Base-by-base conservation (phyloP, 2,888 invertebrate genomes). In the Sarcophaga caerulescens region DNA sequence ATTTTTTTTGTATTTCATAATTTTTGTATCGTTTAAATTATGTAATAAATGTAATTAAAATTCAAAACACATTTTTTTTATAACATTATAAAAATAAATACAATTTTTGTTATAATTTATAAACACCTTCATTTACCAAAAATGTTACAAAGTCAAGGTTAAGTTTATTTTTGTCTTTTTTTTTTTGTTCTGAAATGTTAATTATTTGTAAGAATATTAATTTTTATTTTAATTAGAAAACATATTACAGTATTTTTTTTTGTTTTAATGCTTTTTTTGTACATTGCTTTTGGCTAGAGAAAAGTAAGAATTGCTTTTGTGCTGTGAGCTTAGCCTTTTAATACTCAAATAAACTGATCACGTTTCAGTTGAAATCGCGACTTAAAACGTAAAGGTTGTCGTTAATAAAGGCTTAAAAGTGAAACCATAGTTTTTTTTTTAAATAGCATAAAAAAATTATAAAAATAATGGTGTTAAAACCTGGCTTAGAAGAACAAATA, bases 401-500 rank as follows among this genome's bases (percentile, higher is more conserved):
- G 79, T 12, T n/a, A 23, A 63, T 65, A 25, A 79, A 57, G n/a
- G 5, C 14, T 52, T 52, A 17, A 12, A 52, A 52, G 12, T 52
- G 1, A 17, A 12, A 52, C 0, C 17, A 14, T 52, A 52, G 17
- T 17, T 4, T 17, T 52, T 5, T 11, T 1, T 4, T 52, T 14
- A 17, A 14, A 14, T 14, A 12, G 4, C 4, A 14, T 52, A 52
- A 52, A 52, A 52, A 52, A 3, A 17, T 52, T 52, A 10, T 52
- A 17, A 14, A 52, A 74, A 77, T 69, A 60, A 88, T 88, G 88
- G 81, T 85, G 65, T 79, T 84, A 52, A 87, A 85, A 59, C 63
- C 85, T 76, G 87, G 88, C 23, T 66, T 89, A 87, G 89, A 88
- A 4, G 85, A 88, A 69, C 88, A 89, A 77, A 85, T 92, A 47